These are phyloP conservation scores for Bombus sibiricus DNA, from an alignment of 1,140 invertebrate genomes.

Conservation along the genomic window DNA sequence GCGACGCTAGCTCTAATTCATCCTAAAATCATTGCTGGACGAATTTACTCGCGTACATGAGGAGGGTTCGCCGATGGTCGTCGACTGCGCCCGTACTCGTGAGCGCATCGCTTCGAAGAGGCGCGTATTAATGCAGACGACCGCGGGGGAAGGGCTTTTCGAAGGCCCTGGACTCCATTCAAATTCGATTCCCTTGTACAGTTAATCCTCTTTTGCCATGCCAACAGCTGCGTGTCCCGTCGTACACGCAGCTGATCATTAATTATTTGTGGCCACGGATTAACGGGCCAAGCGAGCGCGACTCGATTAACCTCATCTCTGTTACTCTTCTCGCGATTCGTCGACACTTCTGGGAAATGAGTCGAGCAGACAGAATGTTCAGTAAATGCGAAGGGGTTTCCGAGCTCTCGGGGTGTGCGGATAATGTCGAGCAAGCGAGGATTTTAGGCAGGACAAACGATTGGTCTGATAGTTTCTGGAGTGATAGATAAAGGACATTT, in stretches of 20 bases:
- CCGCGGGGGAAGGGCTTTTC: conserved; percentile 31
- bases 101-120: conserved; percentile 11
- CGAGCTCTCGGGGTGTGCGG: no score
- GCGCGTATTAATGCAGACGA: conserved; percentile 10
- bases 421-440: not conserved
- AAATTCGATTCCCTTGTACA: conserved; percentile 69
- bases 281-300: conserved; percentile 49
- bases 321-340: conserved; percentile 9
- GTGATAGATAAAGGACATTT: no score
- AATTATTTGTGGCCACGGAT: conserved; percentile 61
- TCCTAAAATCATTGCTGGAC: not conserved
- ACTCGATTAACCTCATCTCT: not conserved
- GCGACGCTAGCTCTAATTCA: not conserved
- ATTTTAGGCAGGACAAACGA: not conserved
- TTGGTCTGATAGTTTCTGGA: not conserved
- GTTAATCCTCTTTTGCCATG: conserved; percentile 58
- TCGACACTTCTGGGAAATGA: not conserved
- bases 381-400: not conserved
- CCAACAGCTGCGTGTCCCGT: conserved; percentile 55
- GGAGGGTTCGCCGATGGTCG: not conserved
- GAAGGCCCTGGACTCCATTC: conserved; percentile 60
- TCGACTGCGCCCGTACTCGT: not conserved
- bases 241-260: conserved; percentile 57
- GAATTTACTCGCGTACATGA: not conserved
- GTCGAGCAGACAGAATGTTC: not conserved